Percentiles rank a stretch among this genome's conserved stretches.
Conservation (phyloP, 2,113 vertebrate genomes). For the Carlito syrichta region DNA sequence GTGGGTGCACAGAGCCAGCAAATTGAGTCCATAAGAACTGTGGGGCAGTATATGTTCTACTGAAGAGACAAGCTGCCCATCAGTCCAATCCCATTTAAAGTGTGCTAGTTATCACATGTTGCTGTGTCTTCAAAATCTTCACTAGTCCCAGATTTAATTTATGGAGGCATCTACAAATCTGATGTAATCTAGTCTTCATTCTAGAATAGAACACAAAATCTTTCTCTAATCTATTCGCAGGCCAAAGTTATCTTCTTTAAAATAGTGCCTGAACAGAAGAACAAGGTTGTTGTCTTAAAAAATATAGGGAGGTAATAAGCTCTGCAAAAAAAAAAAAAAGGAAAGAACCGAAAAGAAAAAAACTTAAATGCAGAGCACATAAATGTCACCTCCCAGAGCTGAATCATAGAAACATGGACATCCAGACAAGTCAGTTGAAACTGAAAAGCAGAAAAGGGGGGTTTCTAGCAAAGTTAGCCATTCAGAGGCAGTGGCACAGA, state of each 20-base stretch:
- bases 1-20: not conserved
- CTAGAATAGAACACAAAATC: not conserved
- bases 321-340: not conserved
- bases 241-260: not conserved
- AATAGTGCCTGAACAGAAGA: not conserved
- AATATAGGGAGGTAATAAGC: not conserved
- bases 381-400: not conserved
- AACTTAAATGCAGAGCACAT: not conserved
- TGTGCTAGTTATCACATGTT: not conserved
- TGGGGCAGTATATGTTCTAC: not conserved
- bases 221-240: not conserved
- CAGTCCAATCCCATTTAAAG: not conserved
- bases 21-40: not conserved
- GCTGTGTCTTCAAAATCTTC: slow-evolving; percentile 29
- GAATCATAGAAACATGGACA: not conserved
- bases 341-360: too few relatives aligned
- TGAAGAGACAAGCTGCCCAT: not conserved
- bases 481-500: not conserved
- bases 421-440: not conserved
- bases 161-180: not conserved
- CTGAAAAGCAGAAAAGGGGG: not conserved
- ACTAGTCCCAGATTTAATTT: not conserved
- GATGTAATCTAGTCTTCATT: slow-evolving; percentile 24
- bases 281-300: not conserved
- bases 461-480: not conserved